Evolutionary conservation across 2,113 vertebrate genomes (phyloP), one percentile per base, ranked within the genome.

Genomic region (Oreochromis spilurus): DNA sequence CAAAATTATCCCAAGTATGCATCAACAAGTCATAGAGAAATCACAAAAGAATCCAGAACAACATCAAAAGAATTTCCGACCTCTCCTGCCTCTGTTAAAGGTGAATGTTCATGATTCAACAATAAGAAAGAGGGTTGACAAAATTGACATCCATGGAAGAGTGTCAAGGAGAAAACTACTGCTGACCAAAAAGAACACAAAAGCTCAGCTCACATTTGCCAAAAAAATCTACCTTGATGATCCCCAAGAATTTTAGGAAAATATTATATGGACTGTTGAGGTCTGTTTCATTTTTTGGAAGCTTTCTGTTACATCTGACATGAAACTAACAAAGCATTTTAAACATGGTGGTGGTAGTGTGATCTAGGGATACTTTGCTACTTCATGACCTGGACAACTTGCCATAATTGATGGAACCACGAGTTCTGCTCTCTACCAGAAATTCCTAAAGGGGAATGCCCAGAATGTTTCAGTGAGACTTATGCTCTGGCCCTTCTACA

Each of bases 51-150:
- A 54, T n/a, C 52, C 5, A 21, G 52, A 54, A 54, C 52, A 54
- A 21, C 9, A 9, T 54, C 52, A 21, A 54, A 54, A 50, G 6
- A 53, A 11, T 0, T n/a, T 54, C 9, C 11, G 52, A 21, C 52
- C n/a, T 54, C 0, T 54, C 52, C 21, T 4, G n/a, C 52, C 3
- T 54, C 3, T 21, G 52, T 54, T 0, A 21, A 0, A 54, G 52
- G 52, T 21, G 52, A 54, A 54, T 54, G 52, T 54, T 54, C 19
- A 54, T 54, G 52, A 6, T 54, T 54, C n/a, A 54, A 54, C 52
- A 21, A 54, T 54, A 11, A 54, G 52, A 54, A 54, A 54, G 52
- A 54, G 52, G n/a, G n/a, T 54, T n/a, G 52, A 54, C 52, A 54
- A 54, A 54, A 54, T 2, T 54, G 0, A 10, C 52, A 54, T 54